Percentiles rank a stretch among this genome's conserved stretches.
These are phyloP conservation scores for Augochlora pura DNA, from an alignment of 1,140 invertebrate species.

Conservation along the genomic window DNA sequence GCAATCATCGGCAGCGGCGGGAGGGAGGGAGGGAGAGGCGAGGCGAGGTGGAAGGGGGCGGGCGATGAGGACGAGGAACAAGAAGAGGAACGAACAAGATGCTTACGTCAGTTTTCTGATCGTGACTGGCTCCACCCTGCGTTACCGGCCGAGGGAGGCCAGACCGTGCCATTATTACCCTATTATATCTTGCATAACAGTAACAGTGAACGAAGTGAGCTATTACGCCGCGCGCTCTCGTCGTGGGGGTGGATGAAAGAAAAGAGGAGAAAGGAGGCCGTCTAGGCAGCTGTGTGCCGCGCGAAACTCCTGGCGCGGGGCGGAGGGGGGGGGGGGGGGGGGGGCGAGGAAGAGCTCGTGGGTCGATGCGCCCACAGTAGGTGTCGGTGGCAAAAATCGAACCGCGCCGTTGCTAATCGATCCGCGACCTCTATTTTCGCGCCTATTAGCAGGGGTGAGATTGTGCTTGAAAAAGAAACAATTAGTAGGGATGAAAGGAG, in stretches of 20 bases:
- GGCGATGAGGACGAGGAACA: conserved; percentile 36
- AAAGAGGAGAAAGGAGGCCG: conserved; percentile 61
- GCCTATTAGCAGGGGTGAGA: too few relatives aligned
- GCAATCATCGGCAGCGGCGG: conserved; percentile 38
- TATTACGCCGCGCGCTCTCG: conserved; percentile 59
- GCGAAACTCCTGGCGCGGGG: background rate
- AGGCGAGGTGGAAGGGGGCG: conserved; percentile 29
- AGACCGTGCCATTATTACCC: conserved; percentile 75
- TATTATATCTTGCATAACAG: conserved; percentile 79
- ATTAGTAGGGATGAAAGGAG: too few relatives aligned
- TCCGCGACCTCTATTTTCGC: too few relatives aligned
- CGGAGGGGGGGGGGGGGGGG: background rate
- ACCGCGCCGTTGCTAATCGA: conserved; percentile 56
- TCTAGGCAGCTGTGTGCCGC: conserved; percentile 1
- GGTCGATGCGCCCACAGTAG: conserved; percentile 57
- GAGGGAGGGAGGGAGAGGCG: conserved; percentile 18
- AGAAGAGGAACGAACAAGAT: conserved; percentile 69
- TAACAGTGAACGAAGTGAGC: conserved; percentile 73
- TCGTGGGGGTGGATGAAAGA: conserved; percentile 60
- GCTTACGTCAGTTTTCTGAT: conserved; percentile 76
- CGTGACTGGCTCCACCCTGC: conserved; percentile 77
- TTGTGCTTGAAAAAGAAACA: too few relatives aligned
- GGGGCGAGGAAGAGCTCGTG: conserved; percentile 11
- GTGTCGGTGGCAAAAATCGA: conserved; percentile 46
- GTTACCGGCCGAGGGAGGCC: conserved; percentile 63